A percentile compares a stretch with the other conserved stretches of the same genome.
Evolutionary conservation across 2,113 vertebrate genomes (phyloP).

Genomic region (Oreochromis aureus): DNA sequence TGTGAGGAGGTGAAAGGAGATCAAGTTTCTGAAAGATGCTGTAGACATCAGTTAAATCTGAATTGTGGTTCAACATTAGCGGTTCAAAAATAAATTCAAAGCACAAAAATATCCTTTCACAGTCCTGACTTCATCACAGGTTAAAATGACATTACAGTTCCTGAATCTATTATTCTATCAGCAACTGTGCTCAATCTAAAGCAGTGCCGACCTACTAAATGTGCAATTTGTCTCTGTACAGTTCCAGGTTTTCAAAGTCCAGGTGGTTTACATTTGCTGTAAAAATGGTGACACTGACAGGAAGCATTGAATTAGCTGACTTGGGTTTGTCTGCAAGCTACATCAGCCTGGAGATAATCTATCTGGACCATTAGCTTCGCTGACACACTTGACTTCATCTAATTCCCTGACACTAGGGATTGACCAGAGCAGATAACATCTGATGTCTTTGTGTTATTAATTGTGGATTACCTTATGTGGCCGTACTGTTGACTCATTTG

Average conservation of each 20-base stretch:
- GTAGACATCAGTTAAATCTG: not conserved
- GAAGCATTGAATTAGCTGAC: constrained; percentile 4
- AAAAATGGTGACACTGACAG: constrained; percentile 18
- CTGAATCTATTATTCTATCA: not conserved
- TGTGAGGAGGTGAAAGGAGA: not conserved
- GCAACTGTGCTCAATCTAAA: not conserved
- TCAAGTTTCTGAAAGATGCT: not conserved
- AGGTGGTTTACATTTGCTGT: not conserved
- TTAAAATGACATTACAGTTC: not conserved
- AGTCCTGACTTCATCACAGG: not conserved
- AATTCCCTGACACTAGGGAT: constrained; percentile 39
- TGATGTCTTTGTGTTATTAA: constrained; percentile 47
- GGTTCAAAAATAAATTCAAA: not conserved
- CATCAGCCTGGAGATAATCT: constrained; percentile 39
- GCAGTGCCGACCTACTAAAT: constrained; percentile 1
- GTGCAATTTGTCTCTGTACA: not conserved
- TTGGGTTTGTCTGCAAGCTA: constrained; percentile 13
- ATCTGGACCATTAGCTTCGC: constrained; percentile 43
- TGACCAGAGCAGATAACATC: constrained; percentile 41
- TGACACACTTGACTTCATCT: constrained; percentile 46
- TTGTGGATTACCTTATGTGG: constrained; percentile 42
- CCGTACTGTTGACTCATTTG: constrained; percentile 36
- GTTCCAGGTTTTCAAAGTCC: constrained; percentile 7
- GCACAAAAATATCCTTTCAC: not conserved
- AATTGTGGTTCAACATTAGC: not conserved